Conservation (phyloP, 2,113 vertebrate species). For the Serilophus lunatus region DNA sequence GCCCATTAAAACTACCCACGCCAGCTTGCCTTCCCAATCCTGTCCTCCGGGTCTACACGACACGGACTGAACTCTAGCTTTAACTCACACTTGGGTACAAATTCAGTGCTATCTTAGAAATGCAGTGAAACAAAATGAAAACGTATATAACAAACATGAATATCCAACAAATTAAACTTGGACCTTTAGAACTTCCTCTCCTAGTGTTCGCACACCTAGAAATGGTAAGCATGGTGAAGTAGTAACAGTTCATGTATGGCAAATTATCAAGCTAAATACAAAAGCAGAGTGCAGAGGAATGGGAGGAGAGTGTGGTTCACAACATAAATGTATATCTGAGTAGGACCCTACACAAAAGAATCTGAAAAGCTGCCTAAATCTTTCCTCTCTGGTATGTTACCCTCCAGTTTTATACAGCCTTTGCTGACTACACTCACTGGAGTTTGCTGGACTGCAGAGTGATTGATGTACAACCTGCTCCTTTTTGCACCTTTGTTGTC, state of each 20-base stretch:
- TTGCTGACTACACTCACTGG: neutral
- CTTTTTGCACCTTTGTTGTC: neutral
- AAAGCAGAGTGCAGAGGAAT: neutral
- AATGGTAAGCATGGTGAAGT: neutral
- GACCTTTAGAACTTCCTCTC: neutral
- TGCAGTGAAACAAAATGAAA: neutral
- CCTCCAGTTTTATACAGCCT: neutral
- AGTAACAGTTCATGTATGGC: accelerated
- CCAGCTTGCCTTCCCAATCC: neutral
- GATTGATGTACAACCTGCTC: neutral
- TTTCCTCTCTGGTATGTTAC: neutral
- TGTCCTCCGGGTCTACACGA: neutral
- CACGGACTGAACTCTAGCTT: neutral
- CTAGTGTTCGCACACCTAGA: neutral
- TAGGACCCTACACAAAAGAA: neutral
- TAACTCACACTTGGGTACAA: neutral
- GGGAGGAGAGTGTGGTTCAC: neutral
- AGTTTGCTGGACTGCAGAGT: neutral
- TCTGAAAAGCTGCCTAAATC: neutral
- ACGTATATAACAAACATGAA: neutral
- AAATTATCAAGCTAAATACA: neutral
- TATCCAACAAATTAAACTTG: neutral
- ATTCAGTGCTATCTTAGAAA: neutral
- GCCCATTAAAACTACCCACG: accelerated
- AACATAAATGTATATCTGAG: neutral